phyloP scores from a whole-genome alignment of 1,140 invertebrate genomes.

The Pseudomyrmex concolor region DNA sequence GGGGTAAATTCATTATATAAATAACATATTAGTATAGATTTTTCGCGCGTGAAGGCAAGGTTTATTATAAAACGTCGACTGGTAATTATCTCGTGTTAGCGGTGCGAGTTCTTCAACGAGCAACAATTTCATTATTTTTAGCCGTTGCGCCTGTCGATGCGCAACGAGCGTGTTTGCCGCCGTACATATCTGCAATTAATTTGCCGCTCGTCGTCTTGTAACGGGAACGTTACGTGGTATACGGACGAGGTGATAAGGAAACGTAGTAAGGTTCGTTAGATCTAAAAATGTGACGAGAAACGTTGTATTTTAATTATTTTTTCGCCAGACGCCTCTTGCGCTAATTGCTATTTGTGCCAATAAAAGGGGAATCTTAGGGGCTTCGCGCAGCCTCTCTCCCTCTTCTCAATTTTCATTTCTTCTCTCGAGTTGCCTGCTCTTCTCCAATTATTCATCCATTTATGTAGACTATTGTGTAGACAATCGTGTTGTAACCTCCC shows the following conservation, averaged over 20 bases:
- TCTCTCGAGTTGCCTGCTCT: neutral
- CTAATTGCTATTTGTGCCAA: conserved; percentile 73
- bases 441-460: conserved; percentile 18
- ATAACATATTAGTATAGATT: no score
- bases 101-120: neutral
- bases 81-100: conserved; percentile 2
- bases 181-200: conserved; percentile 61
- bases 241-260: conserved; percentile 15
- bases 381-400: neutral
- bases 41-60: neutral
- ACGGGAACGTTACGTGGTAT: conserved; percentile 37
- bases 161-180: neutral
- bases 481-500: conserved; percentile 46
- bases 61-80: conserved; percentile 1
- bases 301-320: conserved; percentile 72
- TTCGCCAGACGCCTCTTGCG: conserved; percentile 68
- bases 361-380: conserved; percentile 65
- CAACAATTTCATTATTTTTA: conserved; percentile 27
- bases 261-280: conserved; percentile 32
- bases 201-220: conserved; percentile 55
- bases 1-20: no score
- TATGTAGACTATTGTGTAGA: conserved; percentile 12
- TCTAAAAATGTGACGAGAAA: conserved; percentile 59
- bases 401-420: no score
- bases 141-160: neutral